phyloP scores from a whole-genome alignment of 92 coral and sea anemone species.

The Blastomussa wellsi region DNA sequence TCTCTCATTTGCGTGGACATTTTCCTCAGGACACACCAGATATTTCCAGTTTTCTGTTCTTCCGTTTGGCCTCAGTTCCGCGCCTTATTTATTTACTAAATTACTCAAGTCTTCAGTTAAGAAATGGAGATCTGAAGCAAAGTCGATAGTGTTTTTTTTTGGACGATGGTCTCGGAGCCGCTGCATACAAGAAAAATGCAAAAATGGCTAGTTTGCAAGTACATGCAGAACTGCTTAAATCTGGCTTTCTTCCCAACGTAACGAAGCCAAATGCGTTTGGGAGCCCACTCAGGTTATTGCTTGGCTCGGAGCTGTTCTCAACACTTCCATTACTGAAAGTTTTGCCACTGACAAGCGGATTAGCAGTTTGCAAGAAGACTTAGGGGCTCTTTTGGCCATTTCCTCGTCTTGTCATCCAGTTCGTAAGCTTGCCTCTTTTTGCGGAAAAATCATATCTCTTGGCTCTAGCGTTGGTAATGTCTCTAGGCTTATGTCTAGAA shows the following conservation, averaged over 20 bases:
- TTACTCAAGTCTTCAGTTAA: conserved; percentile 35
- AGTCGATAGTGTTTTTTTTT: conserved; percentile 27
- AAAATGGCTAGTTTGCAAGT: conserved; percentile 31
- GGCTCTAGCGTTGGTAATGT: conserved; percentile 54
- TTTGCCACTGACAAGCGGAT: conserved; percentile 28
- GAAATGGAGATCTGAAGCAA: too few species aligned
- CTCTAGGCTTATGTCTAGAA: conserved; percentile 43
- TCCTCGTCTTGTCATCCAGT: conserved; percentile 28
- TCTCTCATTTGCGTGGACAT: conserved; percentile 41
- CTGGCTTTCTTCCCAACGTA: conserved; percentile 50
- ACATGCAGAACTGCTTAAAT: conserved; percentile 39
- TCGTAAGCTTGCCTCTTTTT: conserved; percentile 29
- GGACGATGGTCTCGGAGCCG: conserved; percentile 50
- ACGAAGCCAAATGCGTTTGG: conserved; percentile 49
- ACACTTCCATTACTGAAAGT: conserved; percentile 18
- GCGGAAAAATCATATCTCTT: conserved; percentile 52
- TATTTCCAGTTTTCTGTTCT: conserved; percentile 42
- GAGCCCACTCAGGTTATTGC: conserved; percentile 35
- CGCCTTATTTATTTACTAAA: conserved; percentile 53
- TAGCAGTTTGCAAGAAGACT: too few species aligned
- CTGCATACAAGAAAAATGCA: conserved; percentile 3
- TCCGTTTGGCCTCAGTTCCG: conserved; percentile 45
- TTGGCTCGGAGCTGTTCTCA: conserved; percentile 37
- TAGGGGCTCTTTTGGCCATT: too few species aligned
- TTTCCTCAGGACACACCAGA: conserved; percentile 18